phyloP scores from a whole-genome alignment of 2,888 invertebrate species.

The Gastracanthus pulcherrimus region DNA sequence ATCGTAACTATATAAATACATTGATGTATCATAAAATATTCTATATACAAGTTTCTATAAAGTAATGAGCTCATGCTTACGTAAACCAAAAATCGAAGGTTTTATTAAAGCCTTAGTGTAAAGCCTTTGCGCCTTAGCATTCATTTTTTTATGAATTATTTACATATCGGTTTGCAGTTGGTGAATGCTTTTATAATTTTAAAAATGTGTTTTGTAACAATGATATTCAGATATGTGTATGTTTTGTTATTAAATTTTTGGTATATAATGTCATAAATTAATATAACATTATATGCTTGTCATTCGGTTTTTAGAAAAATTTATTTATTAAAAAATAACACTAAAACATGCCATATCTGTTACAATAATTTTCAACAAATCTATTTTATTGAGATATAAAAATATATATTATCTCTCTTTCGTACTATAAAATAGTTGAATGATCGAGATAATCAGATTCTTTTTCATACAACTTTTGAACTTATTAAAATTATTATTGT shows the following conservation, averaged over 20 bases:
- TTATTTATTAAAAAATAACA: too few relatives aligned
- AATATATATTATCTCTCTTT: neutral
- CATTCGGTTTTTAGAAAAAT: too few relatives aligned
- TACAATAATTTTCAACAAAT: neutral
- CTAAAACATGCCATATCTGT: too few relatives aligned
- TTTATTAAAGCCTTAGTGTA: constrained; percentile 38
- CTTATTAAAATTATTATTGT: neutral
- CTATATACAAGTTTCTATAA: constrained; percentile 41
- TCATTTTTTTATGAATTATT: constrained; percentile 34
- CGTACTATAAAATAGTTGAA: too few relatives aligned
- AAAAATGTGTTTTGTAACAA: too few relatives aligned
- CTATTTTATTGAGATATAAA: neutral
- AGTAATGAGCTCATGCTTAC: constrained; percentile 2
- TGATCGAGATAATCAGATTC: neutral
- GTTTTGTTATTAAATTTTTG: too few relatives aligned
- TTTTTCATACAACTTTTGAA: too few relatives aligned
- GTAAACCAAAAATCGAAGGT: neutral
- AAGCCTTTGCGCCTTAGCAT: constrained; percentile 16
- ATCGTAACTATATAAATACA: constrained; percentile 42
- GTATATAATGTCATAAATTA: too few relatives aligned
- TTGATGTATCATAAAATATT: constrained; percentile 25
- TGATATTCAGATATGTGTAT: too few relatives aligned
- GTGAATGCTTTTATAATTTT: constrained; percentile 16
- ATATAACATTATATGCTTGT: too few relatives aligned
- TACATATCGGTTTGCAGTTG: constrained; percentile 27